These are phyloP conservation scores for Aethina tumida DNA, from an alignment of 1,140 invertebrate genomes.

Conservation along the genomic window DNA sequence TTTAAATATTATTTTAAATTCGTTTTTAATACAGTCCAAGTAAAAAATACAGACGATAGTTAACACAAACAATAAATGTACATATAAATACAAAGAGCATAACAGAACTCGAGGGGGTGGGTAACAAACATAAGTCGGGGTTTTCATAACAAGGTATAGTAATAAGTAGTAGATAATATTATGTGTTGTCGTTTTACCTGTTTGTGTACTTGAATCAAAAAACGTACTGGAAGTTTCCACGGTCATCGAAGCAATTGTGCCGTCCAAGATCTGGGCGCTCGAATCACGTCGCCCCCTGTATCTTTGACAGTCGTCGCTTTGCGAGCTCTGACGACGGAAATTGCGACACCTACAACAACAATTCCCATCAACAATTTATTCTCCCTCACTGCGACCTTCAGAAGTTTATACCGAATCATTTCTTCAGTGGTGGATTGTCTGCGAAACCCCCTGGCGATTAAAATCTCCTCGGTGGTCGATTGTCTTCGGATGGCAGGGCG, in stretches of 20 bases:
- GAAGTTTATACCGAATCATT: conserved; percentile 81
- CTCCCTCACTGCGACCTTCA: no score
- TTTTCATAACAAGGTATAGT: conserved; percentile 3
- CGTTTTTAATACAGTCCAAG: no score
- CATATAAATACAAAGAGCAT: no score
- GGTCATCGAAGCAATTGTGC: conserved; percentile 86
- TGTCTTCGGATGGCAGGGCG: conserved; percentile 69
- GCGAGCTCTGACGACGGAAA: conserved; percentile 70
- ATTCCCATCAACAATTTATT: no score
- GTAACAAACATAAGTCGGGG: conserved; percentile 11
- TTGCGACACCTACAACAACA: no score
- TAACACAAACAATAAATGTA: no score
- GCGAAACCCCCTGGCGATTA: conserved; percentile 80
- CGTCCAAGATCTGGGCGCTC: conserved; percentile 80
- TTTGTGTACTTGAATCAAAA: conserved; percentile 87
- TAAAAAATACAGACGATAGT: no score
- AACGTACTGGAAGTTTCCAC: conserved; percentile 85
- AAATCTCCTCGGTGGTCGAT: conserved; percentile 84
- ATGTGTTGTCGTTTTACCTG: conserved; percentile 63
- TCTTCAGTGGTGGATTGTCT: conserved; percentile 85
- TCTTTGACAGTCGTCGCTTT: conserved; percentile 64
- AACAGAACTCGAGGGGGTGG: conserved; percentile 9
- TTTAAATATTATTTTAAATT: no score
- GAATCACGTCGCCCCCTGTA: conserved; percentile 75
- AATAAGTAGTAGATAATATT: conserved; percentile 15